These are phyloP conservation scores for Phymanthus crucifer DNA, from an alignment of 92 coral and sea anemone species.

Conservation along the genomic window DNA sequence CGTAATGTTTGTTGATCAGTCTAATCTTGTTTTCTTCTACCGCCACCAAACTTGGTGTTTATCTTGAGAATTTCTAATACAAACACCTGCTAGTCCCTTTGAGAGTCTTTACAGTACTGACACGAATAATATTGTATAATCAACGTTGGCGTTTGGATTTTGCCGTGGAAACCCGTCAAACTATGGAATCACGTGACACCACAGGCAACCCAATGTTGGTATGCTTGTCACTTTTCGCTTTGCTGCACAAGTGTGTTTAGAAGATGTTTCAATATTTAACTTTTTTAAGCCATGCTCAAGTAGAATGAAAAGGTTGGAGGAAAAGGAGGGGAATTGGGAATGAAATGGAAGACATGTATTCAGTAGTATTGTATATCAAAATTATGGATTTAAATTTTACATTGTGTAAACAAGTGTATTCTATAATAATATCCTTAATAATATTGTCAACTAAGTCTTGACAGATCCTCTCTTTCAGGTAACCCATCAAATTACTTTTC, in stretches of 20 bases:
- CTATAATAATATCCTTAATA: no score
- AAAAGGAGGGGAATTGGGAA: not conserved
- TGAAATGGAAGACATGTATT: not conserved
- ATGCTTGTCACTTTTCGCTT: not conserved
- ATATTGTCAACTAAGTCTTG: no score
- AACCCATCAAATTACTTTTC: not conserved
- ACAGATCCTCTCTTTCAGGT: no score
- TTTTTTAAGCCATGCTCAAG: no score
- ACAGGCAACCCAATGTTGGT: conserved; percentile 31
- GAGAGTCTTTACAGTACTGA: not conserved
- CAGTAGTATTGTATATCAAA: no score
- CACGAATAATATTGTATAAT: conserved; percentile 22
- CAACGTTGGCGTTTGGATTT: conserved; percentile 34
- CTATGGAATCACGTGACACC: conserved; percentile 19
- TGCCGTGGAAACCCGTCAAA: conserved; percentile 45
- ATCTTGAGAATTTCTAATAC: conserved; percentile 9
- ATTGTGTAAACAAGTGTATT: no score
- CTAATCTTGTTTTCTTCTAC: not conserved
- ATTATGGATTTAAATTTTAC: no score
- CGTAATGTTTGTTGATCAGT: conserved; percentile 5
- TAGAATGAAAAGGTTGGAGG: not conserved
- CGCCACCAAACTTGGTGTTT: conserved; percentile 3
- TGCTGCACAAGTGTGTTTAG: not conserved
- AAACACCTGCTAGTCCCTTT: conserved; percentile 12
- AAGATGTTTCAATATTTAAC: not conserved